Base-by-base conservation (phyloP, 2,888 invertebrate genomes). In the Ennomos erosarius region DNA sequence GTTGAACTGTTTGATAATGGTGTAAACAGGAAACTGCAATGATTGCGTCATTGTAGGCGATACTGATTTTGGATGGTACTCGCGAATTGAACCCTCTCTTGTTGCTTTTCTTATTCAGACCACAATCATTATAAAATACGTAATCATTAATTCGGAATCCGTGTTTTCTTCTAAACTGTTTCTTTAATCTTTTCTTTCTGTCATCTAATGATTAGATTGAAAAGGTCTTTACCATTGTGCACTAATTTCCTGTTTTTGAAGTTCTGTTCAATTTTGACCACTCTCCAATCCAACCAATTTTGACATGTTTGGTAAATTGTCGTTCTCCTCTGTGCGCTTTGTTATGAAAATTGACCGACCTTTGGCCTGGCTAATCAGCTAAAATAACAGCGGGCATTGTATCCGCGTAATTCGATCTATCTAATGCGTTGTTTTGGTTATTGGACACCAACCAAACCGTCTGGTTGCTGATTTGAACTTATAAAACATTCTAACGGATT, bases 1-100 rank as follows among this genome's bases (percentile, higher is more conserved):
- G 54, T 49, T 54, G 59, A 51, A 51, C 51, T 42, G 13, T 34
- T 35, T 43, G 51, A 51, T 51, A 43, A 43, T 51, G 43, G 9
- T 34, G 13, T 35, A 34, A 50, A 40, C 51, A 43, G 51, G 51
- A 51, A 43, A 42, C 35, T 36, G 35, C 34, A 8, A 10, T 34
- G 16, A 43, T 51, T 51, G 13, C 9, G 51, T 26, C n/a, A 51
- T 35, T 36, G 42, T 9, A 26, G 36, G 26, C 26, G 26, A 4
- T 6, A 6, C 26, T 26, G 26, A 26, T 26, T 26, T 26, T 26
- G 26, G 26, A 26, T 6, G 26, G 26, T 26, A 26, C 26, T 26
- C 26, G 26, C 26, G 26, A 26, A 26, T 26, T 26, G 26, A 26
- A 26, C 26, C 6, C 26, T 26, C 26, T 26, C 26, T 26, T 26